A percentile compares a stretch with the other conserved stretches of the same genome.
Conservation (phyloP, 1,140 invertebrate species). For the Meloidogyne floridensis region DNA sequence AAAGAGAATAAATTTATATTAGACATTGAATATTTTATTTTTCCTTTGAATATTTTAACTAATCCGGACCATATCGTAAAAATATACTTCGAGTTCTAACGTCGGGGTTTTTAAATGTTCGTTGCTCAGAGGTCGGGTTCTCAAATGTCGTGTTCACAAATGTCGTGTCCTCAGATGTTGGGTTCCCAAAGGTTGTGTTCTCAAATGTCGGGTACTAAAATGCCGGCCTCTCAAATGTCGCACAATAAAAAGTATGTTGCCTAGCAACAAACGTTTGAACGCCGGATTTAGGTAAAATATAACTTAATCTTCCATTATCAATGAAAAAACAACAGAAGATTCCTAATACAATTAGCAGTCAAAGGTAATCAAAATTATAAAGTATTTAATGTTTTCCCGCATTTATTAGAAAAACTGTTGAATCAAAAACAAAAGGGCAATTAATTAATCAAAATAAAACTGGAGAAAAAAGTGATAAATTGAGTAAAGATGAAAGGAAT, state of each 20-base stretch:
- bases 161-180: too few relatives aligned
- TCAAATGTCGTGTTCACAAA: too few relatives aligned
- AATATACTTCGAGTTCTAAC: too few relatives aligned
- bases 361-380: conserved; percentile 4
- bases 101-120: too few relatives aligned
- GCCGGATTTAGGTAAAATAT: not conserved
- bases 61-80: not conserved
- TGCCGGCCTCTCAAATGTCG: too few relatives aligned
- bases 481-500: not conserved
- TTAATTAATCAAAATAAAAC: not conserved
- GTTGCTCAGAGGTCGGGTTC: too few relatives aligned
- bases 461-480: not conserved
- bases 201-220: too few relatives aligned
- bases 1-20: not conserved
- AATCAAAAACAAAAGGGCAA: not conserved
- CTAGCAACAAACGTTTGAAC: not conserved
- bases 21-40: not conserved
- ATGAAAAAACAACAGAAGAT: conserved; percentile 10
- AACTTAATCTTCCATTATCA: not conserved
- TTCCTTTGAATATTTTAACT: not conserved
- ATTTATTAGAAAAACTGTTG: not conserved
- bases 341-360: not conserved
- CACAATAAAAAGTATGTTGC: not conserved
- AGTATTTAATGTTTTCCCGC: not conserved
- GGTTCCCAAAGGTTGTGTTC: too few relatives aligned